A percentile compares a stretch with the other conserved stretches of the same genome.
Conservation (phyloP, 64 coral and sea anemone species). For the Pachyseris speciosa region DNA sequence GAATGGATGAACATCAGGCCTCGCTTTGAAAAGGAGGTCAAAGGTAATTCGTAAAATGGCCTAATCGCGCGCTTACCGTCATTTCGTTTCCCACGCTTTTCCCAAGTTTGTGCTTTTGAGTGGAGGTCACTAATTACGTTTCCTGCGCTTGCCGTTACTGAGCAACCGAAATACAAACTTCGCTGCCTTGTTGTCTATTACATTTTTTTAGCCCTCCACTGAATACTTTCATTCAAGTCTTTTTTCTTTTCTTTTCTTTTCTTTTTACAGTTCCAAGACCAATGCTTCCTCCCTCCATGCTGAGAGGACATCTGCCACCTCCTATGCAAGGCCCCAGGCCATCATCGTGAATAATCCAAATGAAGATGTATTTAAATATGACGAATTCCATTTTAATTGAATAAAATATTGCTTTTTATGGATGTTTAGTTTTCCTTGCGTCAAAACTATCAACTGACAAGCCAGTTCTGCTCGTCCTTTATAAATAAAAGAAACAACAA, state of each 20-base stretch:
- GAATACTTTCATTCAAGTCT: not conserved
- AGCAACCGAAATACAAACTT: no score
- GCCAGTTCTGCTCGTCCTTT: no score
- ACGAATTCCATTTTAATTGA: not conserved
- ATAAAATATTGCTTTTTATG: constrained; percentile 1
- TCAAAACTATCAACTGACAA: no score
- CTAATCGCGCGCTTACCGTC: no score
- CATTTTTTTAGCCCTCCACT: no score
- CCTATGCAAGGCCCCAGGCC: constrained; percentile 33
- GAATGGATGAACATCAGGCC: no score
- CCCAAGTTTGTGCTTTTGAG: not conserved
- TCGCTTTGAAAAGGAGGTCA: no score
- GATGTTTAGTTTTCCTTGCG: not conserved
- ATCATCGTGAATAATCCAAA: not conserved
- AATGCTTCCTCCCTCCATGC: constrained; percentile 2
- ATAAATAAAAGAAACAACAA: no score
- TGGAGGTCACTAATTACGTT: no score
- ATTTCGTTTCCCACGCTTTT: not conserved
- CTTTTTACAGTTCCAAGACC: not conserved
- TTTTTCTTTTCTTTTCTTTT: not conserved
- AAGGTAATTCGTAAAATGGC: no score
- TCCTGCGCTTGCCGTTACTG: not conserved
- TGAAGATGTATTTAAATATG: constrained; percentile 2
- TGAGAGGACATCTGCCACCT: constrained; percentile 12
- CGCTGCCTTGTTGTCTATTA: no score